These are phyloP conservation scores for Anomalospiza imberbis DNA, from an alignment of 2,797 vertebrate species.

Conservation along the genomic window DNA sequence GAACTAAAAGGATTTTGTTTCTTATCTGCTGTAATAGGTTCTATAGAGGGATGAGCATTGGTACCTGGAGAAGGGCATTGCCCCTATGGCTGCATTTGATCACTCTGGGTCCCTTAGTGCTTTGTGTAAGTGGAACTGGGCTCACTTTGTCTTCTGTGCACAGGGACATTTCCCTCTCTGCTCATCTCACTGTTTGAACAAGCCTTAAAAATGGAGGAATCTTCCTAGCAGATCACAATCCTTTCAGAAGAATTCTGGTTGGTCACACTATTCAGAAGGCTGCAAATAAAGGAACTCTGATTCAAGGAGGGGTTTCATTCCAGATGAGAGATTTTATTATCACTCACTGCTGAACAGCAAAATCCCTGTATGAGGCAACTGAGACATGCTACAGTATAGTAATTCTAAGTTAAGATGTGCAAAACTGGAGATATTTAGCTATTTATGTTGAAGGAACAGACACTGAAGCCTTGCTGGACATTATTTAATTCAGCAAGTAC, in stretches of 20 bases:
- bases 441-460: neutral
- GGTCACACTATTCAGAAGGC: neutral
- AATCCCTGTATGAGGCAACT: neutral
- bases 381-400: neutral
- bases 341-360: neutral
- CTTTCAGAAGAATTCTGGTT: neutral
- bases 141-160: neutral
- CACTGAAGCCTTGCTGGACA: neutral
- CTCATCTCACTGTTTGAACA: neutral
- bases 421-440: neutral
- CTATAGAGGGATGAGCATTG: neutral
- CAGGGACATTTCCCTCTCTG: neutral
- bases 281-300: neutral
- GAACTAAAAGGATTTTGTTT: neutral
- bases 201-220: neutral
- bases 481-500: conserved; percentile 5
- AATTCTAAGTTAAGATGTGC: neutral
- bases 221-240: neutral
- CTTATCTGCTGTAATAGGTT: neutral
- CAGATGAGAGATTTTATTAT: neutral
- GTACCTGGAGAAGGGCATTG: neutral
- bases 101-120: neutral
- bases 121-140: neutral
- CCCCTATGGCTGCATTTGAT: neutral
- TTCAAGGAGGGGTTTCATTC: neutral